phyloP scores from a whole-genome alignment of 2,888 invertebrate species.

The Tipula helvola region DNA sequence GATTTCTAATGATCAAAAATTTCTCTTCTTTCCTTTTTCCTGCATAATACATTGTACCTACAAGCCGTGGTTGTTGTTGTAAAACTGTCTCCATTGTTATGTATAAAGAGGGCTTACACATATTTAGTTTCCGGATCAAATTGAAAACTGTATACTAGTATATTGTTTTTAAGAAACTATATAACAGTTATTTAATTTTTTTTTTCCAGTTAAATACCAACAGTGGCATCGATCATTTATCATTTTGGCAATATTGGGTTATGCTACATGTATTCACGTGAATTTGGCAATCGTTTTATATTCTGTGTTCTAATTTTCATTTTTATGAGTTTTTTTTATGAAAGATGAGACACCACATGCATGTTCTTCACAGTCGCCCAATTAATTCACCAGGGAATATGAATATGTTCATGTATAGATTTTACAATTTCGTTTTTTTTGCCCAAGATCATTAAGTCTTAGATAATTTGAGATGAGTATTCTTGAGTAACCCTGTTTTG shows the following conservation, averaged over 20 bases:
- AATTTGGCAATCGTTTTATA: neutral
- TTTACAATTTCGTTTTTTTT: neutral
- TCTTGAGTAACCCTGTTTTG: neutral
- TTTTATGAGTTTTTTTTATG: neutral
- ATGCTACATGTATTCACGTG: neutral
- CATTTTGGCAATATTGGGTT: neutral
- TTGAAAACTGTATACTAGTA: neutral
- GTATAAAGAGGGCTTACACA: neutral
- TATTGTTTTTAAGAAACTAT: neutral
- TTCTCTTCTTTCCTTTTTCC: neutral
- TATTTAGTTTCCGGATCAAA: conserved; percentile 4
- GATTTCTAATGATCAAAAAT: conserved; percentile 4
- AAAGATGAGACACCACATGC: neutral
- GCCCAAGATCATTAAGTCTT: neutral
- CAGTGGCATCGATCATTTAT: neutral
- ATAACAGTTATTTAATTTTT: neutral
- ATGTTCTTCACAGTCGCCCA: neutral
- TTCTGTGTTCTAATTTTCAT: neutral
- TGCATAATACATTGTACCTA: neutral
- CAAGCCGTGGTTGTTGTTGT: neutral
- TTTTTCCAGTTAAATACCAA: neutral
- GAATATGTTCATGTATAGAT: neutral
- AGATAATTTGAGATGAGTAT: neutral
- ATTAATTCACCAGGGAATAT: neutral
- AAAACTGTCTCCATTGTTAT: neutral